Conservation (phyloP, 1,140 invertebrate species). For the Helicoverpa armigera region DNA sequence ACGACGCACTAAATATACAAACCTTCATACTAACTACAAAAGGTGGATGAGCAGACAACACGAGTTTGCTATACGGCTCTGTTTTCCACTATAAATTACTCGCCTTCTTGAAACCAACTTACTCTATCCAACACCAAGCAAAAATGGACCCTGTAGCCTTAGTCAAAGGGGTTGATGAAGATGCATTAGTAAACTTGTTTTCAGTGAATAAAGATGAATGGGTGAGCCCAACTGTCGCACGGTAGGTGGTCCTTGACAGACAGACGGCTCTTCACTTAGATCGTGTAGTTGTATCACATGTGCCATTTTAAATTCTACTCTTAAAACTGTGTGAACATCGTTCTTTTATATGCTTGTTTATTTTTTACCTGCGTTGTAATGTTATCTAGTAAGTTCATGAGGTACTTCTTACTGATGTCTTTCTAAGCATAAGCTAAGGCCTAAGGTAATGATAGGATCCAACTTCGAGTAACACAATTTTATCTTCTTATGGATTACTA, state of each 20-base stretch:
- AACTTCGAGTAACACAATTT: no score
- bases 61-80: slow-evolving; percentile 8
- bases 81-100: slow-evolving; percentile 68
- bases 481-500: no score
- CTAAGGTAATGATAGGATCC: no score
- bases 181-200: slow-evolving; percentile 26
- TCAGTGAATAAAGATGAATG: slow-evolving; percentile 64
- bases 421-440: no score
- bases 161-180: slow-evolving; percentile 25
- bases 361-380: no score
- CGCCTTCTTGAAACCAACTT: slow-evolving; percentile 41
- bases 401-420: no score
- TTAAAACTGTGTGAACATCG: not conserved
- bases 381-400: no score
- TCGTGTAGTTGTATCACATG: slow-evolving; percentile 61
- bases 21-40: slow-evolving; percentile 13
- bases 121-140: not conserved
- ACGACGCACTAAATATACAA: slow-evolving; percentile 31
- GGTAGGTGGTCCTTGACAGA: slow-evolving; percentile 81
- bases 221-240: slow-evolving; percentile 62
- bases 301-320: slow-evolving; percentile 59
- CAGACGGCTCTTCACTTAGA: slow-evolving; percentile 72
- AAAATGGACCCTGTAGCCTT: slow-evolving; percentile 48
- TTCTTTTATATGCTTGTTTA: no score
- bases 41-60: slow-evolving; percentile 24